A percentile compares a stretch with the other conserved stretches of the same genome.
phyloP scores from a whole-genome alignment of 1,140 invertebrate genomes.

The Sesamia nonagrioides region DNA sequence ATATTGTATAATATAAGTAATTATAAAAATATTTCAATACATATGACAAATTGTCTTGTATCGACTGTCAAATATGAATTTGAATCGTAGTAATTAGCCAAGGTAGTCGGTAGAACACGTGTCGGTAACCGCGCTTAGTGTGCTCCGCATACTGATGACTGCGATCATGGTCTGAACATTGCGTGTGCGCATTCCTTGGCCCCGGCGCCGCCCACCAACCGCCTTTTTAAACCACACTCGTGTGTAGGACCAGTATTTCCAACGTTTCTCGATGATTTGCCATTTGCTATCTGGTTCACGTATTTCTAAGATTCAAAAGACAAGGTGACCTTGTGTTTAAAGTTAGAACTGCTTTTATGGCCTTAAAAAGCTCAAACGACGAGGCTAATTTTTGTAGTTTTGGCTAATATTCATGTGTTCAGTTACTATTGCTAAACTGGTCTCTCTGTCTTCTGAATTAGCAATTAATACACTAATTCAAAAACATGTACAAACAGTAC shows the following conservation, averaged over 20 bases:
- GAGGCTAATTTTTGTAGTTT: background rate
- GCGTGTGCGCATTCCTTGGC: slow-evolving; percentile 76
- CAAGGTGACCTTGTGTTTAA: background rate
- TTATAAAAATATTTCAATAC: background rate
- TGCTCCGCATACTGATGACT: slow-evolving; percentile 79
- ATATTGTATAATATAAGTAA: background rate
- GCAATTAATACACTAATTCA: background rate
- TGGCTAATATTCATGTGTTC: background rate
- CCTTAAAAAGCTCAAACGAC: background rate
- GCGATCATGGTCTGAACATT: slow-evolving; percentile 60
- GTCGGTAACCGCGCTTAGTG: slow-evolving; percentile 72
- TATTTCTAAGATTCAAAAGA: background rate
- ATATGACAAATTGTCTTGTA: slow-evolving; percentile 60
- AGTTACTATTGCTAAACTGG: background rate
- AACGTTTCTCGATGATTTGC: slow-evolving; percentile 19
- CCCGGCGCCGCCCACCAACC: slow-evolving; percentile 65
- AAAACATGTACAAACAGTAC: background rate
- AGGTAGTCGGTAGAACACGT: slow-evolving; percentile 78
- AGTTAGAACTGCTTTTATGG: background rate
- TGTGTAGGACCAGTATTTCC: background rate
- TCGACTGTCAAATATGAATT: slow-evolving; percentile 64
- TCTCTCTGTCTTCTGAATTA: background rate
- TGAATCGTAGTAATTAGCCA: slow-evolving; percentile 75
- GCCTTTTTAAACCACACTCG: slow-evolving; percentile 51
- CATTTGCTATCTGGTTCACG: background rate